These are phyloP conservation scores for Ancistrus triradiatus DNA, from an alignment of 2,113 vertebrate species.

Conservation along the genomic window DNA sequence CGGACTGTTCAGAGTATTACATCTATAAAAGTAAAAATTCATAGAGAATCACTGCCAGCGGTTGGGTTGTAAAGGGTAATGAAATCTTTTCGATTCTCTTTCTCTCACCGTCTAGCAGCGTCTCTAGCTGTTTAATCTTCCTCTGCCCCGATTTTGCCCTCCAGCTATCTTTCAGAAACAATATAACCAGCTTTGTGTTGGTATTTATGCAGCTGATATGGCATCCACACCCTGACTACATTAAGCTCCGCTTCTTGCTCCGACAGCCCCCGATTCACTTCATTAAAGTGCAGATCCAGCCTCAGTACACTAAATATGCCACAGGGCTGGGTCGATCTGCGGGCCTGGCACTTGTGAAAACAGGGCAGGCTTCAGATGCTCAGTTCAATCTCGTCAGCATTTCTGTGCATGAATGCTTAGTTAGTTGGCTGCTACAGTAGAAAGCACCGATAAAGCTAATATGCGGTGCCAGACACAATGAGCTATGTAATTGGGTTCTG, in stretches of 20 bases:
- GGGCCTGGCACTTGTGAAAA: conserved; percentile 6
- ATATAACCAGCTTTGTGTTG: conserved; percentile 13
- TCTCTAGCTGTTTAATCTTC: conserved; percentile 3
- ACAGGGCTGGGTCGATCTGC: background rate
- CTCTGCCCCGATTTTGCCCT: background rate
- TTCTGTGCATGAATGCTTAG: too few species aligned
- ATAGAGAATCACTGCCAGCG: background rate
- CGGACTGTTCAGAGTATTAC: background rate
- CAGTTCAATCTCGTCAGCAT: too few species aligned
- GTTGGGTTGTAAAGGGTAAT: conserved; percentile 10
- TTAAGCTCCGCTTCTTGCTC: conserved; percentile 25
- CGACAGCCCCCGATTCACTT: conserved; percentile 1
- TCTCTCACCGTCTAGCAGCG: background rate
- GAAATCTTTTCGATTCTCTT: background rate
- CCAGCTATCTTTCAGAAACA: conserved; percentile 13
- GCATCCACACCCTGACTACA: conserved; percentile 36
- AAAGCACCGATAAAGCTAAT: conserved; percentile 14
- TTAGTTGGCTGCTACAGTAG: too few species aligned
- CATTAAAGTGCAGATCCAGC: conserved; percentile 33
- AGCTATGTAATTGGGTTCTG: too few species aligned
- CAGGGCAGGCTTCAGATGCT: too few species aligned
- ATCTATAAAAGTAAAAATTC: conserved; percentile 2
- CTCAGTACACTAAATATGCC: conserved; percentile 16
- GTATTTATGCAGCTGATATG: conserved; percentile 32
- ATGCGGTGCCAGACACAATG: too few species aligned